Conservation (phyloP, 2,113 vertebrate genomes). For the Strix aluco region DNA sequence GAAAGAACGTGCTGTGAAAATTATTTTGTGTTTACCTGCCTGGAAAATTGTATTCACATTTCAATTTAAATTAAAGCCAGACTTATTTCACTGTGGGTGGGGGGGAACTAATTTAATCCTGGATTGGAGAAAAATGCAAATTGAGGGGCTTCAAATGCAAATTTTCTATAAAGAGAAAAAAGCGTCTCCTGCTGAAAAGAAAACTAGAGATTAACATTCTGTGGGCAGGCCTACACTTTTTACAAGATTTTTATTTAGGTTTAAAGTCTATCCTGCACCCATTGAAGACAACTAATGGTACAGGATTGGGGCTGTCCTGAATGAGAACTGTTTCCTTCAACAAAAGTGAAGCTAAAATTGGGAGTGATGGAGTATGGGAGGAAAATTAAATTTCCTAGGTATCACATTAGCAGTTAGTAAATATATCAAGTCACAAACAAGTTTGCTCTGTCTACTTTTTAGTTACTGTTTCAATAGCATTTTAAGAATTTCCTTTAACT, state of each 20-base stretch:
- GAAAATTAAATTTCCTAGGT: neutral
- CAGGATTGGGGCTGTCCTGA: neutral
- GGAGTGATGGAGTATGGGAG: neutral
- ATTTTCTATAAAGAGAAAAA: slow-evolving; percentile 66
- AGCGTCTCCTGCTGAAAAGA: slow-evolving; percentile 65
- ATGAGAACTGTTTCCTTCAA: neutral
- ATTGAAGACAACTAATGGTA: neutral
- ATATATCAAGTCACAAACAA: neutral
- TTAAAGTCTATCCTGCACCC: slow-evolving; percentile 18
- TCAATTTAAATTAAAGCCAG: slow-evolving; percentile 76
- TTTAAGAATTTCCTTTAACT: neutral
- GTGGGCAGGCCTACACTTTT: slow-evolving; percentile 36
- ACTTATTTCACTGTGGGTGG: slow-evolving; percentile 52
- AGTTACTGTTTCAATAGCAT: neutral
- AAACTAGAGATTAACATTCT: slow-evolving; percentile 70
- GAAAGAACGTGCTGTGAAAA: slow-evolving; percentile 69
- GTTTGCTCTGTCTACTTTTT: neutral
- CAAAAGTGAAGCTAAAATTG: neutral
- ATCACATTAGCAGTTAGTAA: neutral
- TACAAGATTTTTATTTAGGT: slow-evolving; percentile 58
- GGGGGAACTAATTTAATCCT: slow-evolving; percentile 49
- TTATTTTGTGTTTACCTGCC: slow-evolving; percentile 76
- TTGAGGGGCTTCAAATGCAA: slow-evolving; percentile 77
- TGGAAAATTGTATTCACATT: slow-evolving; percentile 75
- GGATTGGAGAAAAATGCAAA: slow-evolving; percentile 74